Evolutionary conservation across 2,888 invertebrate genomes (phyloP).

Genomic region (Caradrina kadenii): DNA sequence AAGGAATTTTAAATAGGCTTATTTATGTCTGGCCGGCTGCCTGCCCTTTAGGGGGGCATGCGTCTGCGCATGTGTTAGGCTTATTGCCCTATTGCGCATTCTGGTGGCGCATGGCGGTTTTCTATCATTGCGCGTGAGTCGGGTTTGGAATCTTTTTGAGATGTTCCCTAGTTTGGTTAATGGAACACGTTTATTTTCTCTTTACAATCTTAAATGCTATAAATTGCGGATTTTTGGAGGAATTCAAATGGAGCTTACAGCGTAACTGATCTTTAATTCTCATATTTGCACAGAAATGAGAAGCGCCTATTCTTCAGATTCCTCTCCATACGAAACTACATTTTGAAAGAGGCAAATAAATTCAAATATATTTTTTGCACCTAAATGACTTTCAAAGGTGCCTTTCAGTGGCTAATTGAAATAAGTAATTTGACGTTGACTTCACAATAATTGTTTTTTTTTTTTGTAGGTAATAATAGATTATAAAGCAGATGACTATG

Average conservation of each 20-base stretch:
- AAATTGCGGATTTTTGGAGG: not conserved
- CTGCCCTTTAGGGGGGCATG: slow-evolving; percentile 21
- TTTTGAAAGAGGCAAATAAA: no score
- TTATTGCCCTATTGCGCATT: slow-evolving; percentile 19
- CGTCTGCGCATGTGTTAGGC: slow-evolving; percentile 14
- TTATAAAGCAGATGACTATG: no score
- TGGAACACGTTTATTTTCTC: not conserved
- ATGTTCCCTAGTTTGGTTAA: not conserved
- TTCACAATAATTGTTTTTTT: no score
- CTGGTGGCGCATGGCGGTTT: slow-evolving; percentile 11
- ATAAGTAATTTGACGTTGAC: no score
- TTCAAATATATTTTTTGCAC: no score
- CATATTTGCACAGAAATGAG: no score
- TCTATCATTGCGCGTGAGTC: slow-evolving; percentile 9
- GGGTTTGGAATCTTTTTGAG: not conserved
- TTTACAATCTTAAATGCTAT: not conserved
- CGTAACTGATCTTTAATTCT: not conserved
- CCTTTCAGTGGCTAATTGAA: no score
- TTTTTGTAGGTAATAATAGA: no score
- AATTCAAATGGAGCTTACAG: not conserved
- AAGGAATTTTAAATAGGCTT: slow-evolving; percentile 37
- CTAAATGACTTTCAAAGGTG: no score
- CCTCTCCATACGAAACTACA: no score
- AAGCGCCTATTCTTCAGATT: no score
- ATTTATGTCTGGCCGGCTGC: slow-evolving; percentile 42